These are phyloP conservation scores for Upupa epops DNA, from an alignment of 2,113 vertebrate genomes.

Conservation along the genomic window DNA sequence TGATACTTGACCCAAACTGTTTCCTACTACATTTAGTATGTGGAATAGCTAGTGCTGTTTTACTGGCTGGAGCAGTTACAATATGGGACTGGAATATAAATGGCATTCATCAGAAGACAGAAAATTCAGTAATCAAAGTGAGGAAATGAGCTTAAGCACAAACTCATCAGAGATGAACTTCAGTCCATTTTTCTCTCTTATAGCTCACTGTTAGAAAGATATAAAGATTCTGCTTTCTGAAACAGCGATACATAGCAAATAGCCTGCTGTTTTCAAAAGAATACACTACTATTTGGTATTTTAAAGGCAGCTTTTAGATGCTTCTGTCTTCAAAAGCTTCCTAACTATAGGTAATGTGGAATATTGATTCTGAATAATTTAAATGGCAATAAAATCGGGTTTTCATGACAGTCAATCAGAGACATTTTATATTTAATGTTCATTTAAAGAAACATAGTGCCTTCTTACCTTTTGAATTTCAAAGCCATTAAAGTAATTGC, in stretches of 20 bases:
- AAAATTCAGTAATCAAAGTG: not conserved
- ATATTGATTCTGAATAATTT: constrained; percentile 84
- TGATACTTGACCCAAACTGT: not conserved
- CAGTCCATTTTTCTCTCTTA: constrained; percentile 14
- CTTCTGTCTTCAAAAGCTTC: constrained; percentile 46
- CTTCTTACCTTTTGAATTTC: constrained; percentile 77
- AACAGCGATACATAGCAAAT: constrained; percentile 27
- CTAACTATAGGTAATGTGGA: constrained; percentile 57
- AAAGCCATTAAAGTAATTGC: constrained; percentile 77
- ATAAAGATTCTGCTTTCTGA: constrained; percentile 54
- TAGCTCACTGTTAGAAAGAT: constrained; percentile 35
- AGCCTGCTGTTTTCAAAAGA: constrained; percentile 62
- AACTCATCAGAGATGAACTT: not conserved
- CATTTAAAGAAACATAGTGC: constrained; percentile 72
- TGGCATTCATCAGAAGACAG: not conserved
- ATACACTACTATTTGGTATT: constrained; percentile 45
- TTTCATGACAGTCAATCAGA: constrained; percentile 78
- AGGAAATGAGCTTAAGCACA: not conserved
- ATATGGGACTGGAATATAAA: not conserved
- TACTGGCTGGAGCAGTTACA: not conserved
- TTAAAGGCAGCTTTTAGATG: not conserved
- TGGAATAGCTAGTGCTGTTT: not conserved
- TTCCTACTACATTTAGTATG: not conserved
- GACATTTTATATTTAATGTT: constrained; percentile 79
- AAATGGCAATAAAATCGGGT: constrained; percentile 78